A percentile compares a stretch with the other conserved stretches of the same genome.
These are phyloP conservation scores for Vannuccia rotundouncinata DNA, from an alignment of 2,888 invertebrate species.

Conservation along the genomic window DNA sequence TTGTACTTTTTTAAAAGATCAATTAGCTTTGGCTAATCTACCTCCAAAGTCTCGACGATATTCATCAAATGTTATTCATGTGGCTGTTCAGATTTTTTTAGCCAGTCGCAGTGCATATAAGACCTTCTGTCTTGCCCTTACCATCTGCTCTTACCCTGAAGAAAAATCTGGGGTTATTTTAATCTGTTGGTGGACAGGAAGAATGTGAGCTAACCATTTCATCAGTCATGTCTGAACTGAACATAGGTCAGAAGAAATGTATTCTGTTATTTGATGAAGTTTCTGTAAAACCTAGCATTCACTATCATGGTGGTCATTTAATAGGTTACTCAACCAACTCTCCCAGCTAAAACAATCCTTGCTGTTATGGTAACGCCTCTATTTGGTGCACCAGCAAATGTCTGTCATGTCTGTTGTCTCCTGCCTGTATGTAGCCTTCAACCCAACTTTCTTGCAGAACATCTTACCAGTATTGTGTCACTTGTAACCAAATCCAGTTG, in stretches of 20 bases:
- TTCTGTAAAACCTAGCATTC: conserved; percentile 7
- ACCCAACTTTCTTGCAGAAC: too few relatives aligned
- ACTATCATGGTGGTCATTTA: conserved; percentile 12
- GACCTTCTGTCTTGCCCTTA: background rate
- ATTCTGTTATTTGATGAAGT: background rate
- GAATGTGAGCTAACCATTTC: background rate
- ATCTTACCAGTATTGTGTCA: too few relatives aligned
- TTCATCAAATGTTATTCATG: background rate
- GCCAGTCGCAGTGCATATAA: background rate
- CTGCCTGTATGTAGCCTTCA: too few relatives aligned
- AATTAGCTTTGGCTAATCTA: background rate
- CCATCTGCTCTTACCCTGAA: background rate
- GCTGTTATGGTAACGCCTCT: conserved; percentile 12
- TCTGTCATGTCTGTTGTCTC: too few relatives aligned
- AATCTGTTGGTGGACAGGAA: background rate
- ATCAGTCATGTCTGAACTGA: background rate
- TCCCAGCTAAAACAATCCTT: conserved; percentile 7
- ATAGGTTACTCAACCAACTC: background rate
- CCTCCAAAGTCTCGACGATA: background rate
- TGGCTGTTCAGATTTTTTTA: background rate
- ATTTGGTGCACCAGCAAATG: background rate
- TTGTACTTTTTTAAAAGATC: background rate
- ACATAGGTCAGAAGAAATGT: background rate
- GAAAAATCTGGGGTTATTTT: background rate
- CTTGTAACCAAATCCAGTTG: too few relatives aligned